A percentile compares a stretch with the other conserved stretches of the same genome.
Conservation (phyloP, 2,888 invertebrate species). For the Tinea trinotella region DNA sequence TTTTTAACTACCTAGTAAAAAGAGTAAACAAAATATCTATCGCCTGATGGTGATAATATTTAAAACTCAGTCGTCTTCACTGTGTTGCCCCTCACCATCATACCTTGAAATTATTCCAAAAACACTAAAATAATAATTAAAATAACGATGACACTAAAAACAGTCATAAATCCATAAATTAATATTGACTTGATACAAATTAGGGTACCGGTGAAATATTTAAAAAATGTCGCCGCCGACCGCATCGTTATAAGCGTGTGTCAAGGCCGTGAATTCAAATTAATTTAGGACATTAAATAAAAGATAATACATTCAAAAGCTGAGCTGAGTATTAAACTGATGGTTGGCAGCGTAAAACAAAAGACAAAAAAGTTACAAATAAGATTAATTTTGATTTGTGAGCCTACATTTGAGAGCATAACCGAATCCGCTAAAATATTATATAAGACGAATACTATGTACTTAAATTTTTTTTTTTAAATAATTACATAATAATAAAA, state of each 20-base stretch:
- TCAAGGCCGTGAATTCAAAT: constrained; percentile 1
- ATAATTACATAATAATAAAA: too few species aligned
- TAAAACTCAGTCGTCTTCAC: too few species aligned
- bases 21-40: too few species aligned
- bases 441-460: too few species aligned
- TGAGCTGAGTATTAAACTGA: background rate
- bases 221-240: constrained; percentile 39
- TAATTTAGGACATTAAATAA: constrained; percentile 7
- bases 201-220: constrained; percentile 24
- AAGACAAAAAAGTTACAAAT: background rate
- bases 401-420: too few species aligned
- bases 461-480: too few species aligned
- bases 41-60: too few species aligned
- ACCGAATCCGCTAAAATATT: too few species aligned
- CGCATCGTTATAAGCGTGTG: background rate
- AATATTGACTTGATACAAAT: constrained; percentile 14
- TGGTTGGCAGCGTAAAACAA: background rate
- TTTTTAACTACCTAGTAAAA: too few species aligned
- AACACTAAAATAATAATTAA: background rate
- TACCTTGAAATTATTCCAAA: too few species aligned
- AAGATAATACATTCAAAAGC: background rate
- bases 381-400: background rate
- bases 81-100: too few species aligned
- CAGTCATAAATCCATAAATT: constrained; percentile 15
- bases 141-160: constrained; percentile 11